These are phyloP conservation scores for Coregonus sp. DNA, from an alignment of 2,797 vertebrate species.

Conservation along the genomic window DNA sequence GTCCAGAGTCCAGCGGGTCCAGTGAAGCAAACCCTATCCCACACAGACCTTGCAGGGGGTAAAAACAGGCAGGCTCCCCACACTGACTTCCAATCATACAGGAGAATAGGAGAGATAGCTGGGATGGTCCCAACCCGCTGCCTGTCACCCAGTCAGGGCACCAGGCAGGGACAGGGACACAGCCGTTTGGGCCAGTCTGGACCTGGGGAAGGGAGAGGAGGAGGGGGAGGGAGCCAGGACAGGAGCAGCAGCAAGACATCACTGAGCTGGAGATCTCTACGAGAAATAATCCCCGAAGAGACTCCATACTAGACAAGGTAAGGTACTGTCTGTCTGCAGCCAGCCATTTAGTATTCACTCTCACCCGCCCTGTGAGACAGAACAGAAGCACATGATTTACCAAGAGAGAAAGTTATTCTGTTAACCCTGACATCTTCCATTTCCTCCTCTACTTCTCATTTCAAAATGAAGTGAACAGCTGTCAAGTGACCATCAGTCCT, in stretches of 20 bases:
- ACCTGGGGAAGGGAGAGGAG: conserved; percentile 37
- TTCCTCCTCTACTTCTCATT: conserved; percentile 3
- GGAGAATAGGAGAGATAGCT: conserved; percentile 47
- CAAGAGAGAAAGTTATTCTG: conserved; percentile 4
- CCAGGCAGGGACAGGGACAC: conserved; percentile 51
- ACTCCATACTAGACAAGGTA: conserved; percentile 67
- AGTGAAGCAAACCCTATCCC: conserved; percentile 35
- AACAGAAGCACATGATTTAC: conserved; percentile 1
- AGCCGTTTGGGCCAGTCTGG: conserved; percentile 48
- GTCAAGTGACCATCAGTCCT: conserved; percentile 26
- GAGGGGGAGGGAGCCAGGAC: conserved; percentile 29
- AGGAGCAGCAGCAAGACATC: conserved; percentile 66
- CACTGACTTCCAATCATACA: conserved; percentile 23
- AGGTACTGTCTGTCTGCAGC: background rate
- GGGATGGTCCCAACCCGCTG: conserved; percentile 71
- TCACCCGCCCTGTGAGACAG: background rate
- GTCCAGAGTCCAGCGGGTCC: conserved; percentile 40
- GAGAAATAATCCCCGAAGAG: conserved; percentile 73
- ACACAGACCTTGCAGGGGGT: background rate
- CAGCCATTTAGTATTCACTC: conserved; percentile 7
- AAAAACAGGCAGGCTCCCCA: background rate
- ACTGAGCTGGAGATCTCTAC: conserved; percentile 73
- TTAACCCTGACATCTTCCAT: conserved; percentile 22
- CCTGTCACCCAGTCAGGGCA: conserved; percentile 73
- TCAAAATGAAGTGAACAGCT: conserved; percentile 33